These are phyloP conservation scores for Argyrosomus regius DNA, from an alignment of 2,797 vertebrate genomes.

Conservation along the genomic window DNA sequence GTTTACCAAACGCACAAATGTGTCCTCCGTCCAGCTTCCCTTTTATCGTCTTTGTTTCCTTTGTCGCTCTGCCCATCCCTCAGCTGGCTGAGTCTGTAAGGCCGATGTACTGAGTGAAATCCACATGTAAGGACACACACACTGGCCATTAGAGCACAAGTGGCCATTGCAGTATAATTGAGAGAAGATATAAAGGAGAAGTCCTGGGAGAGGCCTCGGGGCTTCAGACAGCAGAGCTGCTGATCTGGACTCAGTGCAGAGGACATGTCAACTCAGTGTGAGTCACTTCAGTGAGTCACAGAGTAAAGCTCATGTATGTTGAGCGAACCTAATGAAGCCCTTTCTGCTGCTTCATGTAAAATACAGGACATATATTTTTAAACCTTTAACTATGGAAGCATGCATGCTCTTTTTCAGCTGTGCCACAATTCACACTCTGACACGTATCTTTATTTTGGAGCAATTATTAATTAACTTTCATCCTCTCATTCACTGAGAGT, in stretches of 20 bases:
- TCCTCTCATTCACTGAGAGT: background rate
- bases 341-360: conserved; percentile 26
- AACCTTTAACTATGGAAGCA: conserved; percentile 20
- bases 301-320: conserved; percentile 22
- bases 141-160: conserved; percentile 15
- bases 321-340: conserved; percentile 10
- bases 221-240: conserved; percentile 24
- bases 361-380: conserved; percentile 37
- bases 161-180: conserved; percentile 8
- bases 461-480: background rate
- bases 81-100: conserved; percentile 18
- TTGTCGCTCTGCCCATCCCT: conserved; percentile 1
- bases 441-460: background rate
- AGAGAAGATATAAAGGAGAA: conserved; percentile 28
- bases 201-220: conserved; percentile 12
- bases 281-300: conserved; percentile 50
- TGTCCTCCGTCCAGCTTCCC: background rate
- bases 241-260: conserved; percentile 8
- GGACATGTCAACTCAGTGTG: conserved; percentile 39
- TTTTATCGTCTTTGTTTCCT: background rate
- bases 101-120: conserved; percentile 6
- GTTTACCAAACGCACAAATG: background rate
- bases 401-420: background rate
- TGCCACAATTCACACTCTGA: background rate
- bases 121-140: conserved; percentile 17